A percentile compares a stretch with the other conserved stretches of the same genome.
Evolutionary conservation across 2,113 vertebrate species (phyloP).

Genomic region (Leiothrix lutea): DNA sequence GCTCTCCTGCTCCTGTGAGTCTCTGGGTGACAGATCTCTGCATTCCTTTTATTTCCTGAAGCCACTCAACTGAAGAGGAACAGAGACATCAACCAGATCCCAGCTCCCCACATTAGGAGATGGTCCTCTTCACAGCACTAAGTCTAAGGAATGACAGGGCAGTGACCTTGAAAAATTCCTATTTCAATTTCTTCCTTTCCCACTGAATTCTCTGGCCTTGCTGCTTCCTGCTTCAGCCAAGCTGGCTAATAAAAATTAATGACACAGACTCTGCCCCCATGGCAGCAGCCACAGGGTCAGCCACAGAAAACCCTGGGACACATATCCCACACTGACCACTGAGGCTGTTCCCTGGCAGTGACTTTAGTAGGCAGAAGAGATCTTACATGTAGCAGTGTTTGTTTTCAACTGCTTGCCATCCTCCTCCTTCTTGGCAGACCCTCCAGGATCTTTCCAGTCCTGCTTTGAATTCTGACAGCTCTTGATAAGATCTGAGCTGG

Average conservation of each 20-base stretch:
- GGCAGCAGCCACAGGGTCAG: neutral
- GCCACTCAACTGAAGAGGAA: neutral
- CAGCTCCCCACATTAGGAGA: neutral
- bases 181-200: constrained; percentile 7
- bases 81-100: neutral
- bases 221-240: neutral
- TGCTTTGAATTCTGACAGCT: constrained; percentile 33
- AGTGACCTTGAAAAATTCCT: neutral
- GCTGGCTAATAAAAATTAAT: neutral
- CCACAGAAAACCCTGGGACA: neutral
- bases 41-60: constrained; percentile 2
- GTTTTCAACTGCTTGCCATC: neutral
- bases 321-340: neutral
- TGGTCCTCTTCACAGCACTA: neutral
- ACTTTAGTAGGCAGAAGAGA: neutral
- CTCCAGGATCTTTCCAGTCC: constrained; percentile 5
- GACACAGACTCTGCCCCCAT: neutral
- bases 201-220: constrained; percentile 15
- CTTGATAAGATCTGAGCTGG: constrained; percentile 8
- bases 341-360: neutral
- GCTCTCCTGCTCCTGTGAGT: neutral
- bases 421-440: neutral
- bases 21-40: neutral
- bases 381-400: neutral
- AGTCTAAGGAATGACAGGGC: constrained; percentile 5